Conservation (phyloP, 2,888 invertebrate species). For the Odontocolon sp. region DNA sequence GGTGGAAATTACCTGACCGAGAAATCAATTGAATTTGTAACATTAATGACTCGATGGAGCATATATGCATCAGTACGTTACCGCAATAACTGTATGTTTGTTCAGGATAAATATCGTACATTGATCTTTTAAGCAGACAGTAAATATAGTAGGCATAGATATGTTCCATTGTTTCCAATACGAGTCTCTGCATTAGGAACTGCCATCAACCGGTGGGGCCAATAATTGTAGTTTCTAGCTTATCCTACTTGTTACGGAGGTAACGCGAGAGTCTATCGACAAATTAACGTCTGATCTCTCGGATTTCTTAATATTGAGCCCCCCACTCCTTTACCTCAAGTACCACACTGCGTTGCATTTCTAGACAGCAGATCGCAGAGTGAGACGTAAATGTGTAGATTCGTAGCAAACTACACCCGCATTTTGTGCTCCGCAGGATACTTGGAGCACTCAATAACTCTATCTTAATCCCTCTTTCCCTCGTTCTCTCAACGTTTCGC, state of each 20-base stretch:
- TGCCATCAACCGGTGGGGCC: too few species aligned
- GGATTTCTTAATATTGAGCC: conserved; percentile 46
- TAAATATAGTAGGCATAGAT: too few species aligned
- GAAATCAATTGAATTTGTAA: not conserved
- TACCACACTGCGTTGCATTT: not conserved
- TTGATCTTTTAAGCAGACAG: too few species aligned
- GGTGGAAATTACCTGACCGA: not conserved
- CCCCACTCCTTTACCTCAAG: conserved; percentile 25
- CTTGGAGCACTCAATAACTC: conserved; percentile 22
- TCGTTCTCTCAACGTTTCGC: conserved; percentile 52
- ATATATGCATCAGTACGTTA: too few species aligned
- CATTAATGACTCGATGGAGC: conserved; percentile 6
- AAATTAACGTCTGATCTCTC: conserved; percentile 51
- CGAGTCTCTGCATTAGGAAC: too few species aligned
- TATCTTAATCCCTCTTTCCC: conserved; percentile 48
- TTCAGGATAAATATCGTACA: too few species aligned
- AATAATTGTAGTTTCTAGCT: too few species aligned
- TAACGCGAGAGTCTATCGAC: conserved; percentile 36
- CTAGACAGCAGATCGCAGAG: conserved; percentile 33
- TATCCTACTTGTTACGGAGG: conserved; percentile 23
- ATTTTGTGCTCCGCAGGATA: not conserved
- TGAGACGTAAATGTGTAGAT: conserved; percentile 49
- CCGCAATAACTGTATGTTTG: too few species aligned
- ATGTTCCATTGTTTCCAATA: too few species aligned
- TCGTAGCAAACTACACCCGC: conserved; percentile 20